phyloP scores from a whole-genome alignment of 2,888 invertebrate species.

The Lucinisca nassula region DNA sequence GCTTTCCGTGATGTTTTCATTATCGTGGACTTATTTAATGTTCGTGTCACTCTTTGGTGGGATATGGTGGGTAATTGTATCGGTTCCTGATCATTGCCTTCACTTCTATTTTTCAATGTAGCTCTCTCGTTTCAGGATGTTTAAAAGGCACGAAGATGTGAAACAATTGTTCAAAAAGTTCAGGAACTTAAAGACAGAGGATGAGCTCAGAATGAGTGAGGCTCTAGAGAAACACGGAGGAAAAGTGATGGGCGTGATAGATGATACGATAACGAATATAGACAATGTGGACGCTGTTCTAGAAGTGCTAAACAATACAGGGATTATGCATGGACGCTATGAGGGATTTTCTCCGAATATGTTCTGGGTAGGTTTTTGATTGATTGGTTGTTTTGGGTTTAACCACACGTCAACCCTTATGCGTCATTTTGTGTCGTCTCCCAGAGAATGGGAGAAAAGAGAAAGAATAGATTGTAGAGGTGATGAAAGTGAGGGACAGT shows the following conservation, averaged over 20 bases:
- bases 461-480: no score
- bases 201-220: slow-evolving; percentile 94
- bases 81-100: no score
- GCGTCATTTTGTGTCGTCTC: no score
- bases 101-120: not conserved
- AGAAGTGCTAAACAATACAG: slow-evolving; percentile 94
- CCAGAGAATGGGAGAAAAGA: no score
- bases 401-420: no score
- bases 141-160: slow-evolving; percentile 95
- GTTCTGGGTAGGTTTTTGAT: slow-evolving; percentile 93
- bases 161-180: slow-evolving; percentile 90
- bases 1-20: no score
- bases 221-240: slow-evolving; percentile 96
- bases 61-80: no score
- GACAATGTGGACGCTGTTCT: slow-evolving; percentile 96
- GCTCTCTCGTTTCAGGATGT: slow-evolving; percentile 91
- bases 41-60: no score
- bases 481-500: no score
- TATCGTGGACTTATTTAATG: no score
- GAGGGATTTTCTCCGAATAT: slow-evolving; percentile 96
- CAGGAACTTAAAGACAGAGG: slow-evolving; percentile 93
- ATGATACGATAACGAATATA: slow-evolving; percentile 95
- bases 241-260: slow-evolving; percentile 96
- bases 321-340: slow-evolving; percentile 93
- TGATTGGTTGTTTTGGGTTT: no score